A percentile compares a stretch with the other conserved stretches of the same genome.
phyloP scores from a whole-genome alignment of 2,113 vertebrate species.

The Stegastes partitus region DNA sequence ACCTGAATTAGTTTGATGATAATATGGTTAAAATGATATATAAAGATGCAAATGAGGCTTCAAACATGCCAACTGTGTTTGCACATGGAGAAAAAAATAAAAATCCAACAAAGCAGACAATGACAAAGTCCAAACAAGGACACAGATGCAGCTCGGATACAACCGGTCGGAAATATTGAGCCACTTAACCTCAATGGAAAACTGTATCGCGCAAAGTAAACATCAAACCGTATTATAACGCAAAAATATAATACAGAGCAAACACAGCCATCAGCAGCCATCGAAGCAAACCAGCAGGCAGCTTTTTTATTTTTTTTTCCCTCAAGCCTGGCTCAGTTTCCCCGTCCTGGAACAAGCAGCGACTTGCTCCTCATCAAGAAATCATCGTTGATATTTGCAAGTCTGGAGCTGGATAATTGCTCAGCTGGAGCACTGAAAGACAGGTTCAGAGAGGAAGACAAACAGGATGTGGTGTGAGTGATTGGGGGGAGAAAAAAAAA shows the following conservation, averaged over 20 bases:
- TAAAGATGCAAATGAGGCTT: background rate
- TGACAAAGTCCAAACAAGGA: slow-evolving; percentile 40
- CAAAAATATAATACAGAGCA: slow-evolving; percentile 11
- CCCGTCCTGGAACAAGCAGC: slow-evolving; percentile 35
- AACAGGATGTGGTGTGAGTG: slow-evolving; percentile 78
- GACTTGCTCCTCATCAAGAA: slow-evolving; percentile 64
- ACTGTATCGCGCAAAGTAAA: slow-evolving; percentile 35
- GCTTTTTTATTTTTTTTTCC: slow-evolving; percentile 1
- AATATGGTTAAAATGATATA: too few species aligned
- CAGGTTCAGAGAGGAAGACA: slow-evolving; percentile 56
- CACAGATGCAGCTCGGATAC: slow-evolving; percentile 17
- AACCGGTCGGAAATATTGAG: slow-evolving; percentile 38
- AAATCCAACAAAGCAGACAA: slow-evolving; percentile 5
- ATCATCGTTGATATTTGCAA: slow-evolving; percentile 63
- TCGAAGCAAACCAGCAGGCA: slow-evolving; percentile 2
- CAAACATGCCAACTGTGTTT: background rate
- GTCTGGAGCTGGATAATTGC: slow-evolving; percentile 76
- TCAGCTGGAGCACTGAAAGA: slow-evolving; percentile 79
- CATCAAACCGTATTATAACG: background rate
- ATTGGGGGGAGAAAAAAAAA: slow-evolving; percentile 11
- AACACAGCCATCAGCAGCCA: slow-evolving; percentile 35
- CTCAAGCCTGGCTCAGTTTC: too few species aligned
- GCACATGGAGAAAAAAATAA: slow-evolving; percentile 4
- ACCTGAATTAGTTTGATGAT: background rate
- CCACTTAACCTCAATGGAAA: slow-evolving; percentile 50